These are phyloP conservation scores for Rhinoderma darwinii DNA, from an alignment of 2,113 vertebrate species.

Conservation along the genomic window DNA sequence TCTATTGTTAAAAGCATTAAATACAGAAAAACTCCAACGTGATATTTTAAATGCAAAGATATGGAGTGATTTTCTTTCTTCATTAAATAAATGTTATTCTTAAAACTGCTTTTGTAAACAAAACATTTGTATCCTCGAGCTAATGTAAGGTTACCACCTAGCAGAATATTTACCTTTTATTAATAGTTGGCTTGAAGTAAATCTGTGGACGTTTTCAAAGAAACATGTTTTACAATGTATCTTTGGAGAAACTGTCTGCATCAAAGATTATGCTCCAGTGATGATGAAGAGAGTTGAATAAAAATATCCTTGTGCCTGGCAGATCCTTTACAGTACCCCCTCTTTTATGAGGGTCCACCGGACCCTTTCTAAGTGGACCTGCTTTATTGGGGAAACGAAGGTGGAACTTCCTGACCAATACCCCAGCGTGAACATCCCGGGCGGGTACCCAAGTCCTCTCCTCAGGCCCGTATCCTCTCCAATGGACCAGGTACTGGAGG, in stretches of 20 bases:
- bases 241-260: slow-evolving; percentile 50
- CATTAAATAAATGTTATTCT: slow-evolving; percentile 7
- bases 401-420: too few species aligned
- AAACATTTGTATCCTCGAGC: not conserved
- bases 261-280: slow-evolving; percentile 50
- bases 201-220: slow-evolving; percentile 34
- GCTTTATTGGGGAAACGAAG: too few species aligned
- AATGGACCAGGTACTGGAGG: too few species aligned
- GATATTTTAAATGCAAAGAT: not conserved
- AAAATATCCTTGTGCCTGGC: slow-evolving; percentile 55
- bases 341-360: too few species aligned
- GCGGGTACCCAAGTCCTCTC: too few species aligned
- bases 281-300: slow-evolving; percentile 50
- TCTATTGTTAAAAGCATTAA: too few species aligned
- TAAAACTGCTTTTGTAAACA: slow-evolving; percentile 13
- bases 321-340: too few species aligned
- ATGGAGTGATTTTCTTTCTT: not conserved
- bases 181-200: slow-evolving; percentile 20
- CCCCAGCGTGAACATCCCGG: too few species aligned
- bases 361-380: too few species aligned
- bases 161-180: not conserved
- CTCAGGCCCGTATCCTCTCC: too few species aligned
- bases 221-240: slow-evolving; percentile 29
- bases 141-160: not conserved
- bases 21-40: not conserved